phyloP scores from a whole-genome alignment of 2,888 invertebrate species.

The Ernsta delagoae region DNA sequence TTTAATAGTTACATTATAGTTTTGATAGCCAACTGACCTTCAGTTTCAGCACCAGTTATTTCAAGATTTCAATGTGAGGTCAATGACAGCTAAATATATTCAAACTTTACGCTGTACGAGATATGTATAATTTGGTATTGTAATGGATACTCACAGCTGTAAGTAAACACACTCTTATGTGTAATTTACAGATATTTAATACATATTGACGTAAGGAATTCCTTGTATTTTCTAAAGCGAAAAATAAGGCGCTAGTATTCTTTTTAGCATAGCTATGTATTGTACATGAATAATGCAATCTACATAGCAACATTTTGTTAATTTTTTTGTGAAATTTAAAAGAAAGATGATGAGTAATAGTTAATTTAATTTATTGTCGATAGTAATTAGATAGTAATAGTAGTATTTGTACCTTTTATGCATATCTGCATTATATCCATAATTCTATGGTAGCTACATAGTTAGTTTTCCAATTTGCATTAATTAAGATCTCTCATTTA shows the following conservation, averaged over 20 bases:
- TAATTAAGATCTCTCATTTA: neutral
- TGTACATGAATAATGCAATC: too few relatives aligned
- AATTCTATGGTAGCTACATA: too few relatives aligned
- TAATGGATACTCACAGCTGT: neutral
- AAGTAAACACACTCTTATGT: neutral
- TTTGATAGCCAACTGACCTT: constrained; percentile 44
- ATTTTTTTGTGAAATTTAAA: too few relatives aligned
- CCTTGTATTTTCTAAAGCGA: neutral
- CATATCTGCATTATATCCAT: too few relatives aligned
- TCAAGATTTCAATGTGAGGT: constrained; percentile 47
- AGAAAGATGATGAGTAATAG: too few relatives aligned
- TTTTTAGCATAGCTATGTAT: too few relatives aligned
- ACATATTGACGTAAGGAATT: neutral
- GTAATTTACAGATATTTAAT: neutral
- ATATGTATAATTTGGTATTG: constrained; percentile 22
- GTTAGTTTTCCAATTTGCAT: neutral
- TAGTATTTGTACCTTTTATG: too few relatives aligned
- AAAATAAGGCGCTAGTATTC: too few relatives aligned
- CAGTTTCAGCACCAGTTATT: constrained; percentile 43
- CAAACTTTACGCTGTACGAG: constrained; percentile 26
- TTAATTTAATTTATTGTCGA: too few relatives aligned
- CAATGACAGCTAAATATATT: constrained; percentile 47
- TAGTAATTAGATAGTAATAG: too few relatives aligned
- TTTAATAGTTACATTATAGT: constrained; percentile 4
- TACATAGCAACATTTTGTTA: too few relatives aligned